Percentiles rank a stretch among this genome's conserved stretches.
Conservation (phyloP, 2,797 vertebrate species). For the Xenentodon cancila region DNA sequence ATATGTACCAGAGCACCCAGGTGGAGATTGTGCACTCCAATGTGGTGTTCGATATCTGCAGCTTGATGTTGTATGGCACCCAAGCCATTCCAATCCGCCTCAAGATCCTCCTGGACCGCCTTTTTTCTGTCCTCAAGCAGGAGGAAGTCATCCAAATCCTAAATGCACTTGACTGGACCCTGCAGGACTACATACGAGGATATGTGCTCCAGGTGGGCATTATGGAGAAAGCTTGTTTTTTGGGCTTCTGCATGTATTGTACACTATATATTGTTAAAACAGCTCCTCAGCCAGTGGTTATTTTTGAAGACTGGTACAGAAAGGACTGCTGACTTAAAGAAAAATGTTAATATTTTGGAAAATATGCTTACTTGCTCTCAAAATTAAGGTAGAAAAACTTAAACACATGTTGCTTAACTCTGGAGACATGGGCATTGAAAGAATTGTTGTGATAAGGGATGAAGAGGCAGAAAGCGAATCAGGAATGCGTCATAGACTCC, state of each 20-base stretch:
- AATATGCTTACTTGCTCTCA: too few relatives aligned
- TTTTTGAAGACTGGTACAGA: too few relatives aligned
- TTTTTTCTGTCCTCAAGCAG: slow-evolving; percentile 96
- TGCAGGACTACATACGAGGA: slow-evolving; percentile 97
- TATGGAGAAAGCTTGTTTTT: not conserved
- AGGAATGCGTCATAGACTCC: slow-evolving; percentile 28
- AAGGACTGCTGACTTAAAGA: too few relatives aligned
- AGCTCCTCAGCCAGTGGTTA: too few relatives aligned
- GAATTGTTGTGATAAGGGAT: not conserved
- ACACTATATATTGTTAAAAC: too few relatives aligned
- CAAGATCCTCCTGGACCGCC: slow-evolving; percentile 96
- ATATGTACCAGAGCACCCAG: slow-evolving; percentile 90
- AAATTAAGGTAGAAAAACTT: too few relatives aligned
- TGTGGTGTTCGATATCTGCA: slow-evolving; percentile 97
- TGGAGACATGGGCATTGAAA: not conserved
- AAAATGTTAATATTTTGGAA: too few relatives aligned
- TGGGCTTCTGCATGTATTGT: not conserved
- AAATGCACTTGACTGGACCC: slow-evolving; percentile 94
- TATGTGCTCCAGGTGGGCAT: slow-evolving; percentile 92
- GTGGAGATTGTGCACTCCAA: slow-evolving; percentile 98
- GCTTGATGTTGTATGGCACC: slow-evolving; percentile 96
- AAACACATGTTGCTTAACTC: not conserved
- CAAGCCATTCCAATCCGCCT: slow-evolving; percentile 95
- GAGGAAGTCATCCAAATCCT: slow-evolving; percentile 97
- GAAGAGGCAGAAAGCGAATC: not conserved